Base-by-base conservation (phyloP, 1,140 invertebrate species). In the Procambarus clarkii region DNA sequence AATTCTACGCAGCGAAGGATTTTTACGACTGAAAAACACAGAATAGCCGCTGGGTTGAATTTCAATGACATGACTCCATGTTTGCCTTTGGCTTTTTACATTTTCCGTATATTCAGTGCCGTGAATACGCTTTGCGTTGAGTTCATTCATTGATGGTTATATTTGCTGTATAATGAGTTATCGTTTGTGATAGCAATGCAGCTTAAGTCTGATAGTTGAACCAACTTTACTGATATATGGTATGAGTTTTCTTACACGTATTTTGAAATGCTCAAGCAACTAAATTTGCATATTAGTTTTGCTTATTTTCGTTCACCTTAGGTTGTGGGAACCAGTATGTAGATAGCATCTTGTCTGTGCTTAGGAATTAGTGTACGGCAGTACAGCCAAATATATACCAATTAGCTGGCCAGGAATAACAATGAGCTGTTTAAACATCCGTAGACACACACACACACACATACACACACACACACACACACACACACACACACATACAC, bases 381-480 rank as follows among this genome's bases (percentile, higher is more conserved):
- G 1, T 74, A 74, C 21, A 34, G n/a, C 2, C 69, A 74, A 21
- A 74, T 74, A 74, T n/a, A 34, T n/a, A 74, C 69, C 69, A 74
- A 74, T 74, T 74, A 74, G n/a, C 69, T 8, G n/a, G 24, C 7
- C 50, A n/a, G 11, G 58, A 64, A 84, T 69, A 74, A 21, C 24
- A n/a, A 48, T 64, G 44, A 71, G 24, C 9, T 84, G 11, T 84
- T 48, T 71, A 71, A 60, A 71, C 69, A 11, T 18, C 60, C 69
- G 44, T 3, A 79, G 18, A 48, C 77, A 79, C 69, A 77, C 71
- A 46, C 71, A 83, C 81, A 83, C 81, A 64, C 81, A 83, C 81
- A 82, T 58, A 82, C 80, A 82, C 80, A 64, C 46, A 76, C 21
- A 54, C 50, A 45, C 69, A 21, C 71, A 45, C 64, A 46, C n/a